These are phyloP conservation scores for Tonatia bakeri DNA, from an alignment of 2,113 vertebrate genomes.

Conservation along the genomic window DNA sequence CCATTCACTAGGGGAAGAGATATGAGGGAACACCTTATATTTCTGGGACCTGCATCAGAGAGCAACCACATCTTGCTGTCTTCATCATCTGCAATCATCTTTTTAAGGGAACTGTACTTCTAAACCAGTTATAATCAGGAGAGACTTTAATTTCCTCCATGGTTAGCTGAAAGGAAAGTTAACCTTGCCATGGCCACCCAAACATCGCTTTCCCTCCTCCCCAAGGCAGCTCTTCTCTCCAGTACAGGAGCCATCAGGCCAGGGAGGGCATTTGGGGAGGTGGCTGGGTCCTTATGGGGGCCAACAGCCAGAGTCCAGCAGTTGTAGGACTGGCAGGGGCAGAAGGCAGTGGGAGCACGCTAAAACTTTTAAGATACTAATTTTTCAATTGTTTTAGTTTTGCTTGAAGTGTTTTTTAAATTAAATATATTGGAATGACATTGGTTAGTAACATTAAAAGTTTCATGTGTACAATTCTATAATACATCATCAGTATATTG, in stretches of 20 bases:
- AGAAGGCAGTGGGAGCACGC: no score
- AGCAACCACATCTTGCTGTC: slow-evolving; percentile 98
- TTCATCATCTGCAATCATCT: slow-evolving; percentile 97
- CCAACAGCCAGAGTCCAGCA: no score
- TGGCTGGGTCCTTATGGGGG: no score
- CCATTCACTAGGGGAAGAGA: slow-evolving; percentile 97
- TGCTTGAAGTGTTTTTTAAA: not conserved
- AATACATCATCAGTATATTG: no score
- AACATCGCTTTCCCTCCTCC: no score
- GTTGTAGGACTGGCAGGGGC: no score
- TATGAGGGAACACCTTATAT: slow-evolving; percentile 94
- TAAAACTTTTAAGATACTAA: not conserved
- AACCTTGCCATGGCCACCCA: slow-evolving; percentile 57
- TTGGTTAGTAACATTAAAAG: not conserved
- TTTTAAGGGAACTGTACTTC: slow-evolving; percentile 96
- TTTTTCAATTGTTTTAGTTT: not conserved
- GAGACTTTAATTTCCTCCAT: slow-evolving; percentile 99
- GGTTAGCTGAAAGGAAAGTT: slow-evolving; percentile 72
- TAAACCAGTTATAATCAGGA: slow-evolving; percentile 99
- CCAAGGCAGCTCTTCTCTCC: no score
- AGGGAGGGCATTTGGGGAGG: no score
- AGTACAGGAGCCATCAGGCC: no score
- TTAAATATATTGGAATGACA: not conserved
- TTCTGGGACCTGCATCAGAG: slow-evolving; percentile 95
- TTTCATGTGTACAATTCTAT: no score